Base-by-base conservation (phyloP, 2,888 invertebrate species). In the Ochropleura leucogaster region DNA sequence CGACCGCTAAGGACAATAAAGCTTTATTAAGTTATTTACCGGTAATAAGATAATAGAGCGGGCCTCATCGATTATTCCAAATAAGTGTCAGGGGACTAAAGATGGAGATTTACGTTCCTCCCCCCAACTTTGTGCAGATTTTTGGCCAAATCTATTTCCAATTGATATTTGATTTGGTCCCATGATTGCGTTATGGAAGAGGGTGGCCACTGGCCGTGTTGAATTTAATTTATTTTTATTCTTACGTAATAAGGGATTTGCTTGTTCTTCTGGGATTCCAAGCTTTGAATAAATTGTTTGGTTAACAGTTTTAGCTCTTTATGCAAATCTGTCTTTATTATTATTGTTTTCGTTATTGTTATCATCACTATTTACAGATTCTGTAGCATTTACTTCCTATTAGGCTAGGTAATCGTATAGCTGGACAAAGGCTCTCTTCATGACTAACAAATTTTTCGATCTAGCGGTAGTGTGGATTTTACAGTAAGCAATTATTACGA, bases 161-260 rank as follows among this genome's bases (percentile, higher is more conserved):
- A 90, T 90, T 86, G 89, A 85, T 88, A 90, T 89, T 90, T 86
- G 85, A 88, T 89, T 86, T 85, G 77, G 78, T 83, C 63, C 60
- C 59, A 74, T 85, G 81, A 89, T 88, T 87, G 70, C 73, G 73
- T 85, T 86, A 81, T 82, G 80, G 63, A 79, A 71, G 82, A 85
- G 90, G 89, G 87, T 84, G 85, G 81, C 73, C 75, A 79, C 73
- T 69, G 65, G 72, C 81, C 77, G 85, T 80, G 72, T 74, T 77
- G 72, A 84, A 89, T 86, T 88, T 85, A 81, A 79, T 86, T 86
- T 67, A 59, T 78, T 76, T 75, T 85, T 72, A 81, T 79, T 82
- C 78, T 64, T 68, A 69, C 77, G 65, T 81, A 85, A 74, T 85
- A 76, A 76, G 79, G 75, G 71, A 74, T 82, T 79, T 79, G 75